phyloP scores from a whole-genome alignment of 2,113 vertebrate genomes.

The Varanus salvator region DNA sequence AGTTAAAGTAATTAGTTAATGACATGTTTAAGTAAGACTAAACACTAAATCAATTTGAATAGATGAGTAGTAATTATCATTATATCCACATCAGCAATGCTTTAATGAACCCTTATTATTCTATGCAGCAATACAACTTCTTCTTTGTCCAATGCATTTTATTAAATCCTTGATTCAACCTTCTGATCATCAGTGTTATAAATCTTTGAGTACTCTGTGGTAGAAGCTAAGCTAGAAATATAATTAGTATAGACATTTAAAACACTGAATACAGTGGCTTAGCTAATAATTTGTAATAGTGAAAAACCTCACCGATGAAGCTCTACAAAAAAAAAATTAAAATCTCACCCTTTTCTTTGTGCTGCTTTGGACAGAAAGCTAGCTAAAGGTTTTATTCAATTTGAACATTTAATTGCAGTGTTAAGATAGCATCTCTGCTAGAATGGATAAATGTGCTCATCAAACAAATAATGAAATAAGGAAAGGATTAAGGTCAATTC shows the following conservation, averaged over 20 bases:
- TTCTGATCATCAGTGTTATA: slow-evolving; percentile 70
- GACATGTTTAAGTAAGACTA: slow-evolving; percentile 52
- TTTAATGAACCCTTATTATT: slow-evolving; percentile 62
- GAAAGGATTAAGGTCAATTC: slow-evolving; percentile 3
- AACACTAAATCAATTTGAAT: slow-evolving; percentile 58
- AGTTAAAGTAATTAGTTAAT: slow-evolving; percentile 62
- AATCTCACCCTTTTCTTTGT: slow-evolving; percentile 21
- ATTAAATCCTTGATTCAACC: slow-evolving; percentile 72
- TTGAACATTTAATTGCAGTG: neutral
- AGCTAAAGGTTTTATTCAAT: slow-evolving; percentile 4
- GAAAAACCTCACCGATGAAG: slow-evolving; percentile 14
- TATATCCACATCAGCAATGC: slow-evolving; percentile 40
- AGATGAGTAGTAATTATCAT: slow-evolving; percentile 54
- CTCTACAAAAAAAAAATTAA: slow-evolving; percentile 16
- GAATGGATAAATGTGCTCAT: slow-evolving; percentile 20
- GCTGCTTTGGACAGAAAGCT: slow-evolving; percentile 40
- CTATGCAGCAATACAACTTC: slow-evolving; percentile 59
- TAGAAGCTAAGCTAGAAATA: slow-evolving; percentile 55
- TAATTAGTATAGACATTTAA: slow-evolving; percentile 61
- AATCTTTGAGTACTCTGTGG: slow-evolving; percentile 57
- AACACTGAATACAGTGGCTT: slow-evolving; percentile 16
- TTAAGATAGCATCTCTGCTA: neutral
- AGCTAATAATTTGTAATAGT: slow-evolving; percentile 36
- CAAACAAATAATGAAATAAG: slow-evolving; percentile 18
- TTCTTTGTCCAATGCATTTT: slow-evolving; percentile 66